Base-by-base conservation (phyloP, 37 sponge, comb jelly and placozoan species). In the Hormiphora californensis region DNA sequence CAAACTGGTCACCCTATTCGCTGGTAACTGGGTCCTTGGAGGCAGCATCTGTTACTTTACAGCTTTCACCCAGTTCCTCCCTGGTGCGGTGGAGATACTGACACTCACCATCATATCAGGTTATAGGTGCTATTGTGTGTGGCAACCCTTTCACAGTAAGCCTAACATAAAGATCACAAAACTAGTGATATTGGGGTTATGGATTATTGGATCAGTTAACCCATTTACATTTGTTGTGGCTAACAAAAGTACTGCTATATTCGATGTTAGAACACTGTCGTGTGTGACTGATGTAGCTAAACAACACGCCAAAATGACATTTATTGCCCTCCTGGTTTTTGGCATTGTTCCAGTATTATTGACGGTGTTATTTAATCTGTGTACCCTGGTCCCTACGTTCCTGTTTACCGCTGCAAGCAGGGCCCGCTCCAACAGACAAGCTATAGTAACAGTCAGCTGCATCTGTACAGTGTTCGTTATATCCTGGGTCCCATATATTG, bases 31-130 rank as follows among this genome's bases (percentile, higher is more conserved):
- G 81, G 81, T 73, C 27, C 81, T 73, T 5, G 81, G 81, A 22
- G 27, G 23, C 81, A 46, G 9, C 12, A 28, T 73, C 27, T 73
- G 81, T 46, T 73, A 73, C 44, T 7, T 39, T 3, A 73, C 81
- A 11, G 81, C 81, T 0, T 73, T 73, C 81, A 36, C 28, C 23
- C 81, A 73, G 81, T 73, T 73, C 27, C 46, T 73, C 12, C 81
- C 81, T 0, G 81, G 81, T 4, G 46, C 81, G 5, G 81, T 73
- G 81, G 81, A 73, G 81, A 73, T 73, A 23, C 25, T 73, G 28
- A 73, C 81, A 23, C 46, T 73, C n/a, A 73, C 46, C 46, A 27
- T 43, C 38, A 73, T 73, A 43, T 32, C 81, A 0, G 23, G 21
- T 7, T 73, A 73, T 30, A 27, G 81, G 44, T 73, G 81, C 28